Percentiles rank a stretch among this genome's conserved stretches.
These are phyloP conservation scores for Nudaria mundana DNA, from an alignment of 2,888 invertebrate species.

Conservation along the genomic window DNA sequence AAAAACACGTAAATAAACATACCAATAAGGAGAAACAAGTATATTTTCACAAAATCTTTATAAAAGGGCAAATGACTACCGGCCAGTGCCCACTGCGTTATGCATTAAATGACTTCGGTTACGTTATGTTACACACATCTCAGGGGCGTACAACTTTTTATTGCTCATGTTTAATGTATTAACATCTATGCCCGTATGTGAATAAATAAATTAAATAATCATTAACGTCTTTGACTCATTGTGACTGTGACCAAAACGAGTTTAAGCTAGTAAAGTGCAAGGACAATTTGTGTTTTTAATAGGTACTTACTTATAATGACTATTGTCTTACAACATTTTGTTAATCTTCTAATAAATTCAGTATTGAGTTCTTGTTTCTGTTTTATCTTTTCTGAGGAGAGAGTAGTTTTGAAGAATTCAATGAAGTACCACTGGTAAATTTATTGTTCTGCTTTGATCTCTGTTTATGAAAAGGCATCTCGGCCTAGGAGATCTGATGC, in stretches of 20 bases:
- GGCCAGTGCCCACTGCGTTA: constrained; percentile 12
- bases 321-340: too few species aligned
- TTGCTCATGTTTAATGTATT: constrained; percentile 27
- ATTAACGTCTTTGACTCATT: constrained; percentile 8
- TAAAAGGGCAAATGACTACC: constrained; percentile 17
- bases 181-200: constrained; percentile 13
- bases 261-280: constrained; percentile 6
- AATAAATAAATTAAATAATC: constrained; percentile 11
- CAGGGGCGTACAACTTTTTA: constrained; percentile 30
- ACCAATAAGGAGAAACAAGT: background rate
- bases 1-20: background rate
- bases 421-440: too few species aligned
- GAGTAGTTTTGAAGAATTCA: too few species aligned
- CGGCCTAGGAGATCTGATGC: too few species aligned
- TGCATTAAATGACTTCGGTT: constrained; percentile 22
- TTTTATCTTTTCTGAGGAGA: too few species aligned
- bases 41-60: constrained; percentile 4
- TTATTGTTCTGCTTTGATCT: too few species aligned
- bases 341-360: too few species aligned
- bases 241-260: background rate
- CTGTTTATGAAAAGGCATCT: too few species aligned
- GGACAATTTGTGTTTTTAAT: background rate
- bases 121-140: constrained; percentile 26
- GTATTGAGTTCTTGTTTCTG: too few species aligned
- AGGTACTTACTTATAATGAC: too few species aligned